phyloP scores from a whole-genome alignment of 2,113 vertebrate species.

The Megaleporinus macrocephalus region DNA sequence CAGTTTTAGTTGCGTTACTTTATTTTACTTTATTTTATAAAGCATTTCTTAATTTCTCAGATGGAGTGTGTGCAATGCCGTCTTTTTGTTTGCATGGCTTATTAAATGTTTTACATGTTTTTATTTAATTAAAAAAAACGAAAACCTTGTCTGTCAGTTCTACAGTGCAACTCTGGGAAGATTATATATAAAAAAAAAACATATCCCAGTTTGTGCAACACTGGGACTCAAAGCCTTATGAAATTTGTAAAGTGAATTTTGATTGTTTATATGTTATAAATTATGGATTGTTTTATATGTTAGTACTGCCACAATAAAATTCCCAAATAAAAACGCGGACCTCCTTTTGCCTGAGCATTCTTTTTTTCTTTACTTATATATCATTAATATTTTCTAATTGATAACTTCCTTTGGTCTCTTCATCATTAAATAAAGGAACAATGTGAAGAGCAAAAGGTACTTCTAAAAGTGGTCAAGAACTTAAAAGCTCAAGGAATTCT shows the following conservation, averaged over 20 bases:
- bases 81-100: constrained; percentile 79
- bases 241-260: constrained; percentile 95
- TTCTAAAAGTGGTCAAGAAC: too few species aligned
- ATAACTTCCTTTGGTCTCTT: too few species aligned
- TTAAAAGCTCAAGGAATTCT: too few species aligned
- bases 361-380: constrained; percentile 10
- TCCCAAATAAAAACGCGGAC: constrained; percentile 69
- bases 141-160: constrained; percentile 83
- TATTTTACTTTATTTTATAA: too few species aligned
- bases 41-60: constrained; percentile 11
- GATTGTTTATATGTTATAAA: constrained; percentile 93
- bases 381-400: too few species aligned
- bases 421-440: too few species aligned
- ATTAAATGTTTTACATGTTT: constrained; percentile 66
- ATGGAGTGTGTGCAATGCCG: constrained; percentile 47
- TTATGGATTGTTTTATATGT: constrained; percentile 95
- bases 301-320: constrained; percentile 92
- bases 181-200: constrained; percentile 60
- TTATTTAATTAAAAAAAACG: constrained; percentile 64
- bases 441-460: too few species aligned
- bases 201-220: constrained; percentile 64
- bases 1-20: background rate
- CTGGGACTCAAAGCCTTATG: constrained; percentile 92
- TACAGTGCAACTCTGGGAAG: constrained; percentile 89
- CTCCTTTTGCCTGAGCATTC: background rate